A percentile compares a stretch with the other conserved stretches of the same genome.
These are phyloP conservation scores for Galagoides demidoff DNA, from an alignment of 2,797 vertebrate species.

Conservation along the genomic window DNA sequence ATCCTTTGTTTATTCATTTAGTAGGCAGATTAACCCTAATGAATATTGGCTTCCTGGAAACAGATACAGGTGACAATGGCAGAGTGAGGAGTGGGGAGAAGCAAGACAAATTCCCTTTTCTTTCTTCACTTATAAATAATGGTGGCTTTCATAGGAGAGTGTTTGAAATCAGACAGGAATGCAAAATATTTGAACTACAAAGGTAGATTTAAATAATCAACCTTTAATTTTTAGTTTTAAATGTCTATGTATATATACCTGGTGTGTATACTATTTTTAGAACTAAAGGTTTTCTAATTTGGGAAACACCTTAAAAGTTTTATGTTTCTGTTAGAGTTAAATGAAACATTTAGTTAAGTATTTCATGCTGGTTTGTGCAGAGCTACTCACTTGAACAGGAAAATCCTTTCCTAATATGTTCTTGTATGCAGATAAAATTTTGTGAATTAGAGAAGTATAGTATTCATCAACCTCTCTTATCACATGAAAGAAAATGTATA, in stretches of 20 bases:
- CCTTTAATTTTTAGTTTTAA: conserved; percentile 67
- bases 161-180: conserved; percentile 93
- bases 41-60: conserved; percentile 93
- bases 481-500: background rate
- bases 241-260: background rate
- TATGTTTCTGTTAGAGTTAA: conserved; percentile 15
- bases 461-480: background rate
- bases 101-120: conserved; percentile 92
- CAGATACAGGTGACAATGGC: conserved; percentile 91
- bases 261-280: background rate
- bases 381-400: background rate
- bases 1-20: conserved; percentile 98
- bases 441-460: conserved; percentile 1
- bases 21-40: conserved; percentile 93
- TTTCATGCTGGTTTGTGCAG: background rate
- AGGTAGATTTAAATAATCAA: conserved; percentile 84
- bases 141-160: conserved; percentile 91
- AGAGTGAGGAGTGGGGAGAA: conserved; percentile 84
- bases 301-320: conserved; percentile 15
- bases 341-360: conserved; percentile 56
- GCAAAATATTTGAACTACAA: conserved; percentile 92
- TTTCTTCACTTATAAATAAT: conserved; percentile 99
- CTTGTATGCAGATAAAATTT: conserved; percentile 19
- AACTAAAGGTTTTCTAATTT: conserved; percentile 45
- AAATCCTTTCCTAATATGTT: background rate